These are phyloP conservation scores for Tiphia femorata DNA, from an alignment of 2,888 invertebrate species.

Conservation along the genomic window DNA sequence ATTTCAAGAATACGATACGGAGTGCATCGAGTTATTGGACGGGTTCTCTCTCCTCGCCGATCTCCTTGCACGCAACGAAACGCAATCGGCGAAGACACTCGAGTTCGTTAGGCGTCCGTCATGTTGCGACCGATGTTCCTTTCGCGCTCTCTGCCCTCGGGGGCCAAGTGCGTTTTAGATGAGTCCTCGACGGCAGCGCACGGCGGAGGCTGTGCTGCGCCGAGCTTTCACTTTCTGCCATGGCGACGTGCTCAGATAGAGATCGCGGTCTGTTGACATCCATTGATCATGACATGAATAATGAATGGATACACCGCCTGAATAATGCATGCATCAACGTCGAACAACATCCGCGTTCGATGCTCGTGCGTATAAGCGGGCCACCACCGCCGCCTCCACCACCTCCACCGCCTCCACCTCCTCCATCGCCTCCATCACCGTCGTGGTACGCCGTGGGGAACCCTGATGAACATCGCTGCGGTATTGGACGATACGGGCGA, in stretches of 20 bases:
- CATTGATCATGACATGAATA: constrained; percentile 62
- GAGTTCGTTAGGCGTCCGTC: too few species aligned
- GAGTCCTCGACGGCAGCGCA: constrained; percentile 6
- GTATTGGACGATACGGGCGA: constrained; percentile 14
- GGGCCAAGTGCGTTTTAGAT: too few species aligned
- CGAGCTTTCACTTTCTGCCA: constrained; percentile 44
- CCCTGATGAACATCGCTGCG: constrained; percentile 35
- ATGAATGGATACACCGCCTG: constrained; percentile 58
- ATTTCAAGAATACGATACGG: too few species aligned
- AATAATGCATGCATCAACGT: constrained; percentile 62
- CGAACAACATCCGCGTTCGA: constrained; percentile 49
- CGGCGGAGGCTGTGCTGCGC: constrained; percentile 10
- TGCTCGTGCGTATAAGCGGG: constrained; percentile 40
- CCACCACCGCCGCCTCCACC: too few species aligned
- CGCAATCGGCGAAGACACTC: too few species aligned
- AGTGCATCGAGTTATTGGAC: too few species aligned
- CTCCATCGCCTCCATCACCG: too few species aligned
- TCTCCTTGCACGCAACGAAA: too few species aligned
- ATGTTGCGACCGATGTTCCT: background rate
- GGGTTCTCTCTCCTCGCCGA: too few species aligned
- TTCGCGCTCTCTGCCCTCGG: background rate
- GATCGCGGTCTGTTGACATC: constrained; percentile 60
- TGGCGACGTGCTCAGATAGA: constrained; percentile 50
- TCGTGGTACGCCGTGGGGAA: constrained; percentile 21
- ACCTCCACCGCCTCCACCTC: too few species aligned